phyloP scores from a whole-genome alignment of 2,888 invertebrate genomes.

The Pardosa pseudoannulata region DNA sequence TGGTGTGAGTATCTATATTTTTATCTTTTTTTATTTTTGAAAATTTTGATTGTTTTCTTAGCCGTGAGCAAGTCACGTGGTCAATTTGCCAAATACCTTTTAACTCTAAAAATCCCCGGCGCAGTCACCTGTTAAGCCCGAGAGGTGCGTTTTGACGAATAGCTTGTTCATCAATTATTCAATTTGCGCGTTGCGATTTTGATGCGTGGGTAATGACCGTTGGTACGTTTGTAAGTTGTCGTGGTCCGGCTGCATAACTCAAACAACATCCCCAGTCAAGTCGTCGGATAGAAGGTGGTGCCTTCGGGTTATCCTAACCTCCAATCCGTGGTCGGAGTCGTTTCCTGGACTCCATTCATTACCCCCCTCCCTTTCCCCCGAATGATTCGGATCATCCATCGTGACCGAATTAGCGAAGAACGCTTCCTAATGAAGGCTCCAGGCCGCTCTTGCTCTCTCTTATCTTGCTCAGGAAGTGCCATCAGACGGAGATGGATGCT shows the following conservation, averaged over 20 bases:
- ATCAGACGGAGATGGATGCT: background rate
- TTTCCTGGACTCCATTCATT: background rate
- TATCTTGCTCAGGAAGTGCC: background rate
- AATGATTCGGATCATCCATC: constrained; percentile 46
- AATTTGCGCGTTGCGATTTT: background rate
- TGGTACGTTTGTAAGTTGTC: background rate
- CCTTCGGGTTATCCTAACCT: constrained; percentile 10
- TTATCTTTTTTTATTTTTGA: too few species aligned
- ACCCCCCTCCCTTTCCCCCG: background rate
- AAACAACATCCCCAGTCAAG: background rate
- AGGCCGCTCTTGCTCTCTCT: constrained; percentile 17
- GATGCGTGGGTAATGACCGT: background rate
- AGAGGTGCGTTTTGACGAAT: too few species aligned
- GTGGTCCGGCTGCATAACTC: background rate
- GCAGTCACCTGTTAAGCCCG: too few species aligned
- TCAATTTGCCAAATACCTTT: too few species aligned
- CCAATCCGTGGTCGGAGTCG: background rate
- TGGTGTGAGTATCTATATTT: too few species aligned
- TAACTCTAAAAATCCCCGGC: too few species aligned
- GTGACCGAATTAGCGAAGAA: constrained; percentile 66
- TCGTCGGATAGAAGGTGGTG: background rate
- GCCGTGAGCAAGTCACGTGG: too few species aligned
- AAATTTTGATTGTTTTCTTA: too few species aligned
- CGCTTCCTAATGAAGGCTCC: constrained; percentile 62
- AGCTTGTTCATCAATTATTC: background rate